Base-by-base conservation (phyloP, 2,888 invertebrate genomes). In the Thalpophila matura region DNA sequence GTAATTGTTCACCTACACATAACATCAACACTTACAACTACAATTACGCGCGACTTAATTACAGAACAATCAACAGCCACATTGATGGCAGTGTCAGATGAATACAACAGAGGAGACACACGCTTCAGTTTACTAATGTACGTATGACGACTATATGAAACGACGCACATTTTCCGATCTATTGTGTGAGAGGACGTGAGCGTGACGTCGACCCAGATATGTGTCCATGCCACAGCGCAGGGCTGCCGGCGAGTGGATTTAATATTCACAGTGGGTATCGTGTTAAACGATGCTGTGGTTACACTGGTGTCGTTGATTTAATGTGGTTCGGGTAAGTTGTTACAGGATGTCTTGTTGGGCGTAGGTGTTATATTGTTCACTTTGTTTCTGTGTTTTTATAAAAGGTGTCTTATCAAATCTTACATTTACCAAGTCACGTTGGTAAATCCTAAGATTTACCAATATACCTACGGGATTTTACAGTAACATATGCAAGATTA, bases 151-250 rank as follows among this genome's bases (percentile, higher is more conserved):
- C 54, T 65, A 58, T 65, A 64, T 65, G 69, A 64, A 77, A 53
- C 33, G 72, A 74, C 74, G 72, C 71, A 72, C 77, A 79, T 82
- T 81, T 79, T 74, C 82, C 77, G 73, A 82, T 79, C 73, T 70
- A 81, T 81, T 81, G 82, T 81, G 58, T n/a, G 20, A 5, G 61
- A 53, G 51, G 77, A 70, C 67, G 50, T 50, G 57, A 67, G 64
- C 69, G 62, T 69, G 58, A 66, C 59, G 66, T 43, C 69, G 82
- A 67, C 82, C 81, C 38, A 80, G 76, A 81, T 80, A 60, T 69
- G 66, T 62, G 77, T 57, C 80, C 63, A 60, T 49, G 46, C 27
- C 64, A 49, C 31, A 49, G 61, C 35, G 43, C 53, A 77, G 77
- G 77, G 77, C 53, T 77, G 58, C 24, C 61, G 27, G 33, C 6